phyloP scores from a whole-genome alignment of 1,140 invertebrate genomes.

The Marisa cornuarietis region DNA sequence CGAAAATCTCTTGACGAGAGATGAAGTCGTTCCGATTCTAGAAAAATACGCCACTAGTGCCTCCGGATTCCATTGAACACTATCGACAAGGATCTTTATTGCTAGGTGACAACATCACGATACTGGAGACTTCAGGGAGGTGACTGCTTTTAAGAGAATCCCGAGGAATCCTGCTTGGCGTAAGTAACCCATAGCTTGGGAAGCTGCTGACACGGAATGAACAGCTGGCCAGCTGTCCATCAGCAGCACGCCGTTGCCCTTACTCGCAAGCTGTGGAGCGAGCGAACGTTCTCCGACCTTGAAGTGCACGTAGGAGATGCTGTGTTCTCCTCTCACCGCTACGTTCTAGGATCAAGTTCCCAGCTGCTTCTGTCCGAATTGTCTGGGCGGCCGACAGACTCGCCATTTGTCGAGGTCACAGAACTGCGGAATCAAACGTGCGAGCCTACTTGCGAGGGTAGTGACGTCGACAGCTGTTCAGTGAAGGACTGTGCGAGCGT shows the following conservation, averaged over 20 bases:
- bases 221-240: not conserved
- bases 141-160: too few relatives aligned
- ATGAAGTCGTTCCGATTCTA: too few relatives aligned
- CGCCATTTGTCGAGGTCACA: not conserved
- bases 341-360: constrained; percentile 8
- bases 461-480: too few relatives aligned
- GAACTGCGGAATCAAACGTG: not conserved
- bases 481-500: not conserved
- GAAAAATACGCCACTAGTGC: too few relatives aligned
- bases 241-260: not conserved
- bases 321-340: constrained; percentile 19
- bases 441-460: not conserved
- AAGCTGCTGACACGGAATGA: too few relatives aligned
- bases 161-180: too few relatives aligned
- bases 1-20: too few relatives aligned
- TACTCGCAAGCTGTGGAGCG: not conserved
- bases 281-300: not conserved
- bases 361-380: constrained; percentile 1
- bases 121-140: too few relatives aligned
- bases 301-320: constrained; percentile 1
- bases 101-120: too few relatives aligned
- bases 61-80: too few relatives aligned
- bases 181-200: too few relatives aligned
- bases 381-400: not conserved
- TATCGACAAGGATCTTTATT: too few relatives aligned